These are phyloP conservation scores for Drosophila biarmipes DNA, from an alignment of 1,140 invertebrate genomes.

Conservation along the genomic window DNA sequence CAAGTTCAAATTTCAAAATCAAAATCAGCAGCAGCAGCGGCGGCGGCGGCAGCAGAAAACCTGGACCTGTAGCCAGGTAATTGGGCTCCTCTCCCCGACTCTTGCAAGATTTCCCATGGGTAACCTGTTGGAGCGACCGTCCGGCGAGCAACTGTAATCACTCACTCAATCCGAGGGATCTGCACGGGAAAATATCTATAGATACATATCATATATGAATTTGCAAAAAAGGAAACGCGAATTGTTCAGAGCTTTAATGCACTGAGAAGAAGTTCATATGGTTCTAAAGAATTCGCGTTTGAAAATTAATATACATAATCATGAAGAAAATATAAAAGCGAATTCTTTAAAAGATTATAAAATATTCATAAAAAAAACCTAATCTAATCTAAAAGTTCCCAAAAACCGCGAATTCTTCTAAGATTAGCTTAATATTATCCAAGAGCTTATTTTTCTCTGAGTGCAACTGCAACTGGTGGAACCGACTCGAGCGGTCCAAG, in stretches of 20 bases:
- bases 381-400: too few relatives aligned
- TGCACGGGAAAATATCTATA: slow-evolving; percentile 11
- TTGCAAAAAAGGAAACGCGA: neutral
- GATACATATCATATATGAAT: neutral
- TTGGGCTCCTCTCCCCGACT: slow-evolving; percentile 57
- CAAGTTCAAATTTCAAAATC: slow-evolving; percentile 83
- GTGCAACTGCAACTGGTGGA: slow-evolving; percentile 11
- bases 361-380: too few relatives aligned
- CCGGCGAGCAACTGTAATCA: slow-evolving; percentile 67
- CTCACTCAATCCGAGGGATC: slow-evolving; percentile 66
- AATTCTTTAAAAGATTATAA: neutral
- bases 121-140: slow-evolving; percentile 72
- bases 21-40: slow-evolving; percentile 63
- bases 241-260: neutral
- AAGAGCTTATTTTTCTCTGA: neutral
- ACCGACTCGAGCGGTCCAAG: slow-evolving; percentile 48
- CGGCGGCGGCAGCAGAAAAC: slow-evolving; percentile 22
- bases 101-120: slow-evolving; percentile 75
- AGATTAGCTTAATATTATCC: neutral
- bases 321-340: neutral
- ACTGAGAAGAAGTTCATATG: too few relatives aligned
- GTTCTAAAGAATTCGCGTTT: too few relatives aligned
- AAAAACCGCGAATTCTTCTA: too few relatives aligned
- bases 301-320: too few relatives aligned
- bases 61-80: slow-evolving; percentile 54